phyloP scores from a whole-genome alignment of 2,888 invertebrate species.

The Macaria liturata region DNA sequence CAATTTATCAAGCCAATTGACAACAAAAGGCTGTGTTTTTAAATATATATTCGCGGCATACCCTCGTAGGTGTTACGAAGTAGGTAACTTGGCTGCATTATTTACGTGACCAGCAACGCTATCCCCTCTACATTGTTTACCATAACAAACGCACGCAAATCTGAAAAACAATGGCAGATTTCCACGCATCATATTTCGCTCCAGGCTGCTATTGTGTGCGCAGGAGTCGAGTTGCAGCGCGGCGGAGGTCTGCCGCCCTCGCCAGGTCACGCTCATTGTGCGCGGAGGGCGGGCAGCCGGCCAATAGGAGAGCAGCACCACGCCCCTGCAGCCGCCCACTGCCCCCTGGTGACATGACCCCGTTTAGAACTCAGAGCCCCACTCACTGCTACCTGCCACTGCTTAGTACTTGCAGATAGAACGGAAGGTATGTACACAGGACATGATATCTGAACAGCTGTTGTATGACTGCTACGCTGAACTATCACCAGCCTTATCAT shows the following conservation, averaged over 20 bases:
- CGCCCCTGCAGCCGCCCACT: conserved; percentile 30
- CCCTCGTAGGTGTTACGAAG: no score
- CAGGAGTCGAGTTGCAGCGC: conserved; percentile 6
- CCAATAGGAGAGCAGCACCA: conserved; percentile 41
- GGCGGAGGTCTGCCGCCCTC: conserved; percentile 22
- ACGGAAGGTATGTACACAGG: not conserved
- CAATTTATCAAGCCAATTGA: no score
- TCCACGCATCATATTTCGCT: no score
- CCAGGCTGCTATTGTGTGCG: not conserved
- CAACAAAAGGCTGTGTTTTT: no score
- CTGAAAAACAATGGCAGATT: no score
- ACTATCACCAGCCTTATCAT: no score
- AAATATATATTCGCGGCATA: no score
- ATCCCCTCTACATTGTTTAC: not conserved
- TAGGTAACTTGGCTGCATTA: no score
- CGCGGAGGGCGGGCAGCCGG: conserved; percentile 6
- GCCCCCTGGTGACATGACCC: conserved; percentile 28
- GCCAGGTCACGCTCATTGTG: conserved; percentile 34
- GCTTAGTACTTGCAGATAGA: not conserved
- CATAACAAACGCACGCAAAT: not conserved
- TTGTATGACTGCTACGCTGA: no score
- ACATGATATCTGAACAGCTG: no score
- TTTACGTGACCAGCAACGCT: not conserved
- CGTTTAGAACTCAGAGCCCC: conserved; percentile 5
- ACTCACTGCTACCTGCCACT: not conserved